Base-by-base conservation (phyloP, 2,113 vertebrate species). In the Neodontobutis hainanensis region DNA sequence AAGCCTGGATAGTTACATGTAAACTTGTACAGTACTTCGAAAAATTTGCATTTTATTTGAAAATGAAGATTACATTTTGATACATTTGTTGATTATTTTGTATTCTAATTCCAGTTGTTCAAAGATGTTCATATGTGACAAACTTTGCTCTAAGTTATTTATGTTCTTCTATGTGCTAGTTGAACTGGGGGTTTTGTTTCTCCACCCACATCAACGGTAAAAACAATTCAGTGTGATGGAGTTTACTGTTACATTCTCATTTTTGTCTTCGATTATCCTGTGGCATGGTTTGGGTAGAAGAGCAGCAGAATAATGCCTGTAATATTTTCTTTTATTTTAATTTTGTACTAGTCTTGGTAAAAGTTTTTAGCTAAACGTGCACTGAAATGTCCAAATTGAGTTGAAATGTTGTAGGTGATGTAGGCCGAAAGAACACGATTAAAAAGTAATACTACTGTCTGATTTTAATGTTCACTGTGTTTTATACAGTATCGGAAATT, bases 401-500 rank as follows among this genome's bases (percentile, higher is more conserved):
- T 94, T 93, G 90, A 95, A 87, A 93, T 95, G 94, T 96, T 89
- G 94, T 97, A 94, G 96, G 94, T 90, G 87, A 91, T 89, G 90
- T 89, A 68, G 92, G 94, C 94, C 87, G 90, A 90, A 93, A 91
- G 93, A 94, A 93, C 91, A 92, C 94, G 90, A 94, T 93, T 89
- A 92, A 94, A 94, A 85, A 88, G 87, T 92, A 88, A 95, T 95
- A 96, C 96, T 97, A 95, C 97, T 98, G 96, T 98, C 89, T 81
- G 87, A 91, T 93, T 95, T 96, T 95, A 95, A 97, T 97, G 95
- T 97, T 96, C 96, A 95, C 97, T 99, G 97, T 99, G 97, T 99
- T 99, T 98, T 99, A 99, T 99, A 99, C 97, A 99, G 96, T 98
- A 96, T 95, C 92, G 77, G 76, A 90, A 82, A 84, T 90, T 93